Base-by-base conservation (phyloP, 2,113 vertebrate species). In the Ginglymostoma cirratum region DNA sequence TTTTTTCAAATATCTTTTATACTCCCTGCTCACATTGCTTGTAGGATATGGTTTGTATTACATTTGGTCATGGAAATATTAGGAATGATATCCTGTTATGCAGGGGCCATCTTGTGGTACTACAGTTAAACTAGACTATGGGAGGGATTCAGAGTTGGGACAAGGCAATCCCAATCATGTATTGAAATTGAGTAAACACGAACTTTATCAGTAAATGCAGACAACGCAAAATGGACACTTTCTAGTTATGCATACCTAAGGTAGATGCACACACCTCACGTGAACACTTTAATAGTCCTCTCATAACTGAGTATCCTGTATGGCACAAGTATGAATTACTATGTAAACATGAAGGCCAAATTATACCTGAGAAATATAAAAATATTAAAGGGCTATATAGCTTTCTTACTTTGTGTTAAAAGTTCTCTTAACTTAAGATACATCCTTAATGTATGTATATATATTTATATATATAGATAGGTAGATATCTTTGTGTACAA, bases 311-410 rank as follows among this genome's bases (percentile, higher is more conserved):
- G 67, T 95, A 95, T 34, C 45, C 67, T 76, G 38, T 76, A 95
- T 52, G 94, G 94, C 94, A 48, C 48, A 95, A 52, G 21, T 52
- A 76, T 95, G 94, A 95, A 72, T 67, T 95, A 95, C 66, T 48
- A 72, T 72, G 94, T 95, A 95, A 95, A 95, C 94, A 95, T 76
- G 69, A 95, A 52, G 67, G 94, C 69, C 94, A 95, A 76, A 72
- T 95, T 76, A 95, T 95, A 95, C 94, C 94, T 95, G 94, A 95
- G 94, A 95, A 95, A 95, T 95, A 95, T 95, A 95, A 95, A 95
- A 95, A 95, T 95, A 95, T 95, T 95, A 45, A 95, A 52, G 94
- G 94, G 94, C 45, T 48, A 52, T 95, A 95, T 76, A 95, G 69
- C 94, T 95, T 95, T 95, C 45, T 95, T 30, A 70, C 69, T 52